Conservation (phyloP, 92 coral and sea anemone species). For the Muricea muricata region DNA sequence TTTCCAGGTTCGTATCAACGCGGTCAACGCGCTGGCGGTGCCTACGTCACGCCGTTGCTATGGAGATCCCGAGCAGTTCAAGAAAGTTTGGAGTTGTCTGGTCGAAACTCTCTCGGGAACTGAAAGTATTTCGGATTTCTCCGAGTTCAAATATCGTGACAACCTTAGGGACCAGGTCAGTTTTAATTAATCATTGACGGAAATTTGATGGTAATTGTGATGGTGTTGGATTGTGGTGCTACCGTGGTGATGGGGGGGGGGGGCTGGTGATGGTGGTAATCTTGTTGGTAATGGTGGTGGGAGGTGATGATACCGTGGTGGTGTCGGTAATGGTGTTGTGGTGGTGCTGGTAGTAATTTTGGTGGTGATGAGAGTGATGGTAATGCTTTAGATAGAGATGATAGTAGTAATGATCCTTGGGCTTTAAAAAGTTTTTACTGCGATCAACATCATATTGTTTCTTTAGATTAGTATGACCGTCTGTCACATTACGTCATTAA, state of each 20-base stretch:
- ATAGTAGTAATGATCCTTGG: no score
- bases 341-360: not conserved
- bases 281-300: no score
- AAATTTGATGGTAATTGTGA: no score
- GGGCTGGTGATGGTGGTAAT: no score
- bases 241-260: no score
- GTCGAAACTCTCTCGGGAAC: conserved; percentile 72
- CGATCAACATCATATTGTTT: not conserved
- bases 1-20: conserved; percentile 91
- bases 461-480: conserved; percentile 54
- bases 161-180: conserved; percentile 84
- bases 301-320: no score
- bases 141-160: conserved; percentile 93
- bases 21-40: conserved; percentile 85
- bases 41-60: conserved; percentile 82
- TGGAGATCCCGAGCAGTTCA: conserved; percentile 76
- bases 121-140: conserved; percentile 84
- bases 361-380: not conserved
- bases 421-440: not conserved
- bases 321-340: not conserved
- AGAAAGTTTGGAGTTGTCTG: conserved; percentile 67
- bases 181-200: no score
- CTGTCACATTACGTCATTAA: conserved; percentile 79
- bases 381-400: no score
- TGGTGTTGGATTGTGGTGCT: no score